Evolutionary conservation across 1,140 invertebrate genomes (phyloP).

Genomic region (Drosophila eugracilis): DNA sequence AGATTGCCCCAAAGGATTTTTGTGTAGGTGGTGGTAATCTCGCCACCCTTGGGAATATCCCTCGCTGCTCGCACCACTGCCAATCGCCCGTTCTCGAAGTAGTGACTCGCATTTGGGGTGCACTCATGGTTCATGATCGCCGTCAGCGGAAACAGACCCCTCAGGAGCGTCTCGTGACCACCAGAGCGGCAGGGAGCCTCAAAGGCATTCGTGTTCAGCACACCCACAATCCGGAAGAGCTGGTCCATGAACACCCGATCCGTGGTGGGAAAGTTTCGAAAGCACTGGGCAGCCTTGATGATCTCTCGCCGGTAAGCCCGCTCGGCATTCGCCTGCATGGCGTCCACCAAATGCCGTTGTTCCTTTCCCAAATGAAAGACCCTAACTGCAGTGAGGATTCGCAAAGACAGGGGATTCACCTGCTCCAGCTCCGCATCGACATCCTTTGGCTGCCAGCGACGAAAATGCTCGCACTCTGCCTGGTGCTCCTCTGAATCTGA

Average conservation of each 20-base stretch:
- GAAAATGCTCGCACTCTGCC: conserved; percentile 87
- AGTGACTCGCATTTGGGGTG: conserved; percentile 90
- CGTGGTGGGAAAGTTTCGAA: conserved; percentile 86
- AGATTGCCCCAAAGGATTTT: conserved; percentile 90
- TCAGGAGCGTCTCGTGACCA: conserved; percentile 86
- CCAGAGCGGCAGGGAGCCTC: conserved; percentile 87
- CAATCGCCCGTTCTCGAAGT: conserved; percentile 86
- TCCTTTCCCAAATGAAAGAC: conserved; percentile 86
- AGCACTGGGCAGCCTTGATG: conserved; percentile 86
- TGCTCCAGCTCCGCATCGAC: conserved; percentile 23
- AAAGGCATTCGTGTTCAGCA: conserved; percentile 91
- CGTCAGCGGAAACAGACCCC: conserved; percentile 90
- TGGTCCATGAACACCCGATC: conserved; percentile 79
- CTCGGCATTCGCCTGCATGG: conserved; percentile 86
- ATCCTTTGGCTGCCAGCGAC: conserved; percentile 86
- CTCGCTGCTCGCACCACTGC: conserved; percentile 88
- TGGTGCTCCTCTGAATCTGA: conserved; percentile 86
- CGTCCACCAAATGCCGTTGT: conserved; percentile 86
- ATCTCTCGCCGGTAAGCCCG: conserved; percentile 87
- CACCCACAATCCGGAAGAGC: conserved; percentile 85
- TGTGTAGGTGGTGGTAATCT: conserved; percentile 91
- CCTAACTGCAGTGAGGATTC: conserved; percentile 87
- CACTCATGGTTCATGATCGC: conserved; percentile 92
- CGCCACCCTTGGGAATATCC: conserved; percentile 88
- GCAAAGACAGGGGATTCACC: conserved; percentile 85